Percentiles rank a stretch among this genome's conserved stretches.
These are phyloP conservation scores for Corvus hawaiiensis DNA, from an alignment of 2,113 vertebrate species.

Conservation along the genomic window DNA sequence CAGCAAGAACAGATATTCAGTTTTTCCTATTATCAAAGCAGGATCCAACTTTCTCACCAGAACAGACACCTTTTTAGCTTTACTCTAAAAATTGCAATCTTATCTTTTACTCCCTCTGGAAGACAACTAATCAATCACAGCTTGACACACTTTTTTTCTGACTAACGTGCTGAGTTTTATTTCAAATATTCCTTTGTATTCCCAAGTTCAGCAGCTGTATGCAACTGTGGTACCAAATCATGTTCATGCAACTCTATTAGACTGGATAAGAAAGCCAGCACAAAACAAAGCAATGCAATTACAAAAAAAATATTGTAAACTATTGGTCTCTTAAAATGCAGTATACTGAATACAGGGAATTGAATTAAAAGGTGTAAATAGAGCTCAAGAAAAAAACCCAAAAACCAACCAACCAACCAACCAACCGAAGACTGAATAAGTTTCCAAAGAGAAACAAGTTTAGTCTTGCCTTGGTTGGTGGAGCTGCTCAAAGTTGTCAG, in stretches of 20 bases:
- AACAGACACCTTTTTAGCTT: neutral
- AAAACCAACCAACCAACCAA: neutral
- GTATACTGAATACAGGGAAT: conserved; percentile 14
- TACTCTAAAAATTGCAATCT: neutral
- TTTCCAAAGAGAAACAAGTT: neutral
- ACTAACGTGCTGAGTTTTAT: neutral
- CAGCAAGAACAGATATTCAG: neutral
- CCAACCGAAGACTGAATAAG: neutral
- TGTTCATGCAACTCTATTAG: neutral
- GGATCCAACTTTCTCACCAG: neutral
- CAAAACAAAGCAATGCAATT: conserved; percentile 38
- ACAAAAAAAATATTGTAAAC: conserved; percentile 4
- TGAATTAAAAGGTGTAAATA: conserved; percentile 55
- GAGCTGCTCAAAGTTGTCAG: neutral
- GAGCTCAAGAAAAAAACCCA: neutral
- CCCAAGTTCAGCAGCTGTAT: neutral
- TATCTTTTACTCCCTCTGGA: neutral
- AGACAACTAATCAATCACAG: neutral
- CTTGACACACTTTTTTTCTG: neutral
- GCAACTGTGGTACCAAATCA: neutral
- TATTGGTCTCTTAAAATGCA: conserved; percentile 8
- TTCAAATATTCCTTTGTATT: neutral
- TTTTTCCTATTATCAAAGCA: neutral
- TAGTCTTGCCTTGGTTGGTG: neutral
- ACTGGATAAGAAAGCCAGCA: neutral